Base-by-base conservation (phyloP, 2,113 vertebrate genomes). In the Cinclus mexicanus region DNA sequence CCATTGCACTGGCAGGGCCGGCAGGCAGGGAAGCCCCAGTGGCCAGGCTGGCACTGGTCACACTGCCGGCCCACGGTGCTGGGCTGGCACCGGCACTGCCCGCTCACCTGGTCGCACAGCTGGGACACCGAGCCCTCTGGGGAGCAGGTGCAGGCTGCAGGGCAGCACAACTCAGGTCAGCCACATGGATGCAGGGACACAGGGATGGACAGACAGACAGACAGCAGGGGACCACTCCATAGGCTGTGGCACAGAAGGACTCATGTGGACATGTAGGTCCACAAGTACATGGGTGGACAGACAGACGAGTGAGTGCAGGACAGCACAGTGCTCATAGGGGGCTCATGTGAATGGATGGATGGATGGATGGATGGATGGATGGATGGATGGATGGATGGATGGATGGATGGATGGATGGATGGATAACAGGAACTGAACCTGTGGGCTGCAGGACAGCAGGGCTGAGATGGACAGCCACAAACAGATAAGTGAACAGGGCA, bases 11-110 rank as follows among this genome's bases (percentile, higher is more conserved):
- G 98, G 95, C 99, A 99, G 1, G 97, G 98, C 65, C 94, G 97
- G 96, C 99, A 99, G 95, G 86, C 97, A 8, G 99, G 99, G 96
- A 99, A 99, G 77, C 99, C 99, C 99, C 99, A 99, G 97, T 99
- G 98, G 33, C 99, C 98, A 0, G 94, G 92, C 94, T 99, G 99
- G 93, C 99, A 99, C 71, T 94, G 97, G 10, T 99, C 98, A 87
- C 98, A 99, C 89, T 90, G 97, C 14, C 97, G 96, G 21, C 98
- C 98, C 1, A 93, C 78, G 0, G 98, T 78, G 2, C 98, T 98
- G 0, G 80, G 90, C 37, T 79, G 91, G 95, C 98, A 99, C 18
- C 21, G 96, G 79, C 99, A 99, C 96, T 99, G 98, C 17, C 98
- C 99, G 0, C 97, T 98, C 33, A 90, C 87, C 1, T 90, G 90